Percentiles rank a stretch among this genome's conserved stretches.
Evolutionary conservation across 2,888 invertebrate genomes (phyloP).

Genomic region (Apamea epomidion): DNA sequence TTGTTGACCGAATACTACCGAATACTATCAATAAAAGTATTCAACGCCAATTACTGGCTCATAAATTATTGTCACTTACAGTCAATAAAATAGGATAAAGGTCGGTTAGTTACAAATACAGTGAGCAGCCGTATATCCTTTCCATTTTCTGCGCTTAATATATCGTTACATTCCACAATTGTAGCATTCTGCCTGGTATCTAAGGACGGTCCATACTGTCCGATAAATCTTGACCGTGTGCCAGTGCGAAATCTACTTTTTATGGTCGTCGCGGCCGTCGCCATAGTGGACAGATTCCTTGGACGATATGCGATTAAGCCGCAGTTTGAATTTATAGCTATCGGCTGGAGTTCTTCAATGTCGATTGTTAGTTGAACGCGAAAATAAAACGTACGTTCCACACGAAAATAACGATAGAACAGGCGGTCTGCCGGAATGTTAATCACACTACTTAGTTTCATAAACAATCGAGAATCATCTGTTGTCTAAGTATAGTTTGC

Average conservation of each 20-base stretch:
- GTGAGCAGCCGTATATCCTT: conserved; percentile 64
- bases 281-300: conserved; percentile 83
- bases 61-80: conserved; percentile 57
- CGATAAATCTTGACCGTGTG: conserved; percentile 84
- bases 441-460: conserved; percentile 61
- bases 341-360: conserved; percentile 76
- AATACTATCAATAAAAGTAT: conserved; percentile 50
- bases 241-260: conserved; percentile 84
- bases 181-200: conserved; percentile 74
- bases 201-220: conserved; percentile 76
- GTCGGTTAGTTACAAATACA: conserved; percentile 64
- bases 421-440: conserved; percentile 59
- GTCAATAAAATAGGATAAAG: conserved; percentile 60
- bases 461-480: conserved; percentile 60
- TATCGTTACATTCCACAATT: conserved; percentile 78
- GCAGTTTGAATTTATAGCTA: conserved; percentile 79
- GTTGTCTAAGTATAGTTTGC: conserved; percentile 58
- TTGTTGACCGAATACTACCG: conserved; percentile 58
- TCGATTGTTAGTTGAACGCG: conserved; percentile 70
- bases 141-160: conserved; percentile 75
- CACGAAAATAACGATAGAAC: conserved; percentile 54
- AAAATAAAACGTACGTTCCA: conserved; percentile 50
- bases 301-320: conserved; percentile 82
- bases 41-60: conserved; percentile 45
- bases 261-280: conserved; percentile 75